phyloP scores from a whole-genome alignment of 2,797 vertebrate species.

The Manis pentadactyla region DNA sequence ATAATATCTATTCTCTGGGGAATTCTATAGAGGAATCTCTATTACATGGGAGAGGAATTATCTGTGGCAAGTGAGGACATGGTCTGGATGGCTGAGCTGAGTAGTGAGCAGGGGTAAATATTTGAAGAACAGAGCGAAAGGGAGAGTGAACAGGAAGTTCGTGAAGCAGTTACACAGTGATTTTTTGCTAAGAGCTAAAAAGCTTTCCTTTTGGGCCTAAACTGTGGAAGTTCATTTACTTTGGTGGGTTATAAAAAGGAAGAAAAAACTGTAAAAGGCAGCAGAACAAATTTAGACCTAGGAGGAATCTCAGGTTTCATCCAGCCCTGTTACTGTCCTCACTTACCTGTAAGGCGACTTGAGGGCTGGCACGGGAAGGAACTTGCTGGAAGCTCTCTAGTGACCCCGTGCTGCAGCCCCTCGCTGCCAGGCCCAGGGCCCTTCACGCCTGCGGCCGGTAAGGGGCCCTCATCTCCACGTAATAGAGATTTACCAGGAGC shows the following conservation, averaged over 20 bases:
- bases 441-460: not conserved
- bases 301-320: not conserved
- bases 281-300: not conserved
- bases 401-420: too few species aligned
- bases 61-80: not conserved
- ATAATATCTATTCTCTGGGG: not conserved
- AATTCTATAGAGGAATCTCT: not conserved
- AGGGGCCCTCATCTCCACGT: not conserved
- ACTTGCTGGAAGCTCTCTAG: not conserved
- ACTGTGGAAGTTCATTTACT: not conserved
- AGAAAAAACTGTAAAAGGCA: not conserved
- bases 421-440: not conserved
- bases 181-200: not conserved
- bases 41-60: not conserved
- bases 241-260: not conserved
- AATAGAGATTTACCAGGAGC: not conserved
- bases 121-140: not conserved
- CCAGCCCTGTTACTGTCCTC: not conserved
- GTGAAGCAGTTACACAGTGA: not conserved
- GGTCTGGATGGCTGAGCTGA: not conserved
- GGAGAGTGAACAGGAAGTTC: not conserved
- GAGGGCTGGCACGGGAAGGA: not conserved
- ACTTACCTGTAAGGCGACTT: not conserved
- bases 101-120: not conserved
- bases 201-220: not conserved